Conservation (phyloP, 2,113 vertebrate genomes). For the Tetraodon nigroviridis region DNA sequence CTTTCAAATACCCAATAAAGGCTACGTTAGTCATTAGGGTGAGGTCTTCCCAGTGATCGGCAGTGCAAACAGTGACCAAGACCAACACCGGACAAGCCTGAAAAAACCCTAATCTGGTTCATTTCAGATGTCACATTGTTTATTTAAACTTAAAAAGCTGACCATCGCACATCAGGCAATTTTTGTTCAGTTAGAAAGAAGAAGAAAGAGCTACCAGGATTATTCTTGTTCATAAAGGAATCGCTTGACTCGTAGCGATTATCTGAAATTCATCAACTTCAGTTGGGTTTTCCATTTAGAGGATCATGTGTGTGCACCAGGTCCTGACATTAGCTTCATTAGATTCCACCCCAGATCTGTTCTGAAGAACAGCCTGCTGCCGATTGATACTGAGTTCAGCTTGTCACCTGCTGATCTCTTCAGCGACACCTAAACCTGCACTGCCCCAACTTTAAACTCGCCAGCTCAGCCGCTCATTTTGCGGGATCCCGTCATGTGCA, state of each 20-base stretch:
- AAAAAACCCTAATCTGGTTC: conserved; percentile 48
- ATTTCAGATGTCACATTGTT: conserved; percentile 35
- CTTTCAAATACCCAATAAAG: conserved; percentile 44
- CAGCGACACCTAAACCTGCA: conserved; percentile 47
- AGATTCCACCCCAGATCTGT: conserved; percentile 30
- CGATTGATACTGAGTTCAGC: conserved; percentile 37
- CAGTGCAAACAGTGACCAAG: conserved; percentile 14
- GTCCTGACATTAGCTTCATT: conserved; percentile 13
- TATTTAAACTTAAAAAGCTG: conserved; percentile 40
- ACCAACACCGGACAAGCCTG: conserved; percentile 31
- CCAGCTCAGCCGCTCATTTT: too few species aligned
- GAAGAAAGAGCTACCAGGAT: conserved; percentile 7
- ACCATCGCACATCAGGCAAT: conserved; percentile 3
- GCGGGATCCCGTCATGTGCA: neutral
- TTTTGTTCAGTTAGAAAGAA: conserved; percentile 12
- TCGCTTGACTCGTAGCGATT: too few species aligned
- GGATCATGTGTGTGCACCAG: neutral
- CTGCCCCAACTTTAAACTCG: conserved; percentile 10
- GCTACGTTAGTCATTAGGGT: conserved; percentile 45
- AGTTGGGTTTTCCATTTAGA: neutral
- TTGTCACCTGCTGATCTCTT: conserved; percentile 47
- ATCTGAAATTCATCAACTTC: too few species aligned
- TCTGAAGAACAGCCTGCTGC: conserved; percentile 21
- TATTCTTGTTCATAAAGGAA: neutral
- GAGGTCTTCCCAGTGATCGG: neutral